Evolutionary conservation across 2,797 vertebrate species (phyloP).

Genomic region (Esox masquinongy): DNA sequence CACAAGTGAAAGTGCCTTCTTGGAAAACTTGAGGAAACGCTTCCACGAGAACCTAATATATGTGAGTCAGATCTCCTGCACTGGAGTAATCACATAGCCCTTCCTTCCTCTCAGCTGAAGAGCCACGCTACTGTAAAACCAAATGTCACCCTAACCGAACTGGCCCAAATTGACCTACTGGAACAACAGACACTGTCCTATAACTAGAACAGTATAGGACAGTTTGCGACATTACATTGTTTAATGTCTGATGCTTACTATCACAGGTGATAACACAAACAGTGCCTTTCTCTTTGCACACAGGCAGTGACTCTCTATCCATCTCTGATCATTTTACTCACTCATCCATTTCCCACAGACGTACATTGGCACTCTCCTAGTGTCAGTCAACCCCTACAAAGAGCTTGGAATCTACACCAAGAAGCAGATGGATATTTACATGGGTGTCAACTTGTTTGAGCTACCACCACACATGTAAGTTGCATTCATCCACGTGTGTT

Average conservation of each 20-base stretch:
- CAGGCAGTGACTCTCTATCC: no score
- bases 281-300: not conserved
- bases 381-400: slow-evolving; percentile 95
- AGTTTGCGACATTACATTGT: slow-evolving; percentile 29
- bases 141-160: slow-evolving; percentile 35
- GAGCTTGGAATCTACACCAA: slow-evolving; percentile 88
- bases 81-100: not conserved
- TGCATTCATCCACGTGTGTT: not conserved
- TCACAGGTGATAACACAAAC: not conserved
- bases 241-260: slow-evolving; percentile 35
- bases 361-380: slow-evolving; percentile 92
- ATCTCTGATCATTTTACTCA: not conserved
- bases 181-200: slow-evolving; percentile 48
- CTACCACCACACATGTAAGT: slow-evolving; percentile 95
- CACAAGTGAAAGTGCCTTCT: slow-evolving; percentile 90
- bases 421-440: slow-evolving; percentile 92
- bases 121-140: not conserved
- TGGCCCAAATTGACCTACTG: slow-evolving; percentile 44
- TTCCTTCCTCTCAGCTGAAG: not conserved
- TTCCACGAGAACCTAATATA: slow-evolving; percentile 97
- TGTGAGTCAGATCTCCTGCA: slow-evolving; percentile 69
- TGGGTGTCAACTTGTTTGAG: slow-evolving; percentile 95
- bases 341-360: slow-evolving; percentile 75
- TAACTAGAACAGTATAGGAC: slow-evolving; percentile 37
- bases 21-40: slow-evolving; percentile 92